phyloP scores from a whole-genome alignment of 2,797 vertebrate genomes.

The Pseudochromis fuscus region DNA sequence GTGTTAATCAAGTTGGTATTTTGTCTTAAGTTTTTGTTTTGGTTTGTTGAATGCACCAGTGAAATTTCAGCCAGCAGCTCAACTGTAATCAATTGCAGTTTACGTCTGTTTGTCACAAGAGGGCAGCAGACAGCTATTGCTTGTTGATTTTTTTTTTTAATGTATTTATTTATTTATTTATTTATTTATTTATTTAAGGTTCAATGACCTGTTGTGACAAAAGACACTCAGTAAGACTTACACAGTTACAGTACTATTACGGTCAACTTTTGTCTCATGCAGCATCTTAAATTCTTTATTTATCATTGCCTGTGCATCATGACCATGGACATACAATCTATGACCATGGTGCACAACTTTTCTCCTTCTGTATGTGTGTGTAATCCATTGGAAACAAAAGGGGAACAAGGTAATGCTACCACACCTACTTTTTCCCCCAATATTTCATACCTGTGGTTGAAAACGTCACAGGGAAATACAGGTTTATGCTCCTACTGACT shows the following conservation, averaged over 20 bases:
- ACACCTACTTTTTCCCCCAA: constrained; percentile 22
- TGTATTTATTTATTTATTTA: no score
- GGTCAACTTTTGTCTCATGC: no score
- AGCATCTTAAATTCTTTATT: no score
- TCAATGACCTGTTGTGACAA: constrained; percentile 2
- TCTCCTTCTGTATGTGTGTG: background rate
- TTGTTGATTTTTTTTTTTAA: background rate
- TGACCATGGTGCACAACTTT: no score
- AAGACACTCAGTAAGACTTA: background rate
- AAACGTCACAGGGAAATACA: background rate
- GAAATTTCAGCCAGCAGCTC: no score
- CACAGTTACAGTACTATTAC: background rate
- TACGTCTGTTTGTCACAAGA: constrained; percentile 40
- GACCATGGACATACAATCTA: no score
- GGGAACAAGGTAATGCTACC: constrained; percentile 12
- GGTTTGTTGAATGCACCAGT: no score
- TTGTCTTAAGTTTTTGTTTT: no score
- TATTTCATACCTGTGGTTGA: constrained; percentile 7
- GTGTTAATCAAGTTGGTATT: no score
- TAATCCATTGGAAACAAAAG: constrained; percentile 2
- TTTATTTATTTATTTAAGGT: background rate
- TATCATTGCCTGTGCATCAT: no score
- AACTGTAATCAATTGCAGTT: background rate
- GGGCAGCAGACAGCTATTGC: constrained; percentile 53
- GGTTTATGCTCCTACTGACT: constrained; percentile 1